Base-by-base conservation (phyloP, 2,888 invertebrate species). In the Serripes groenlandicus region DNA sequence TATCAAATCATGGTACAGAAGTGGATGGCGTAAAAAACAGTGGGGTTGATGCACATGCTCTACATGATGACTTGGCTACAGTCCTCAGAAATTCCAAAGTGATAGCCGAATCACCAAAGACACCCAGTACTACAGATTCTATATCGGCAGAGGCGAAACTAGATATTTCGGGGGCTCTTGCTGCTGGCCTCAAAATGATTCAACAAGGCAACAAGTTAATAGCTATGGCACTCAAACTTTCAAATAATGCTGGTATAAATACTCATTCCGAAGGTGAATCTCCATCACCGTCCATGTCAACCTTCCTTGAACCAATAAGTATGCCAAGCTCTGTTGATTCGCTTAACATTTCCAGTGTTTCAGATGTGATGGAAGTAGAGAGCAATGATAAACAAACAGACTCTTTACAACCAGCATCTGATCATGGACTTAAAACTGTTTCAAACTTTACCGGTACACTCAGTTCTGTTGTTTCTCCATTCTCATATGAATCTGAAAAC, bases 191-290 rank as follows among this genome's bases (percentile, higher is more conserved):
- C 3, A 64, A 37, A 35, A 64, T 64, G 64, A 64, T 64, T 21
- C 64, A 64, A 23, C 64, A 64, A 32, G 64, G 64, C 26, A 64
- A 64, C n/a, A 37, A 64, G 26, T 30, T 64, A n/a, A 64, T 64
- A 23, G 64, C 64, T 21, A 64, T 35, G 37, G 64, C 64, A 5
- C 37, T 64, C 3, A 64, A 64, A 30, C 64, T 64, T 37, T 64
- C 64, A 3, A 28, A 21, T 28, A 28, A 26, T 9, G n/a, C n/a
- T n/a, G 56, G 28, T 2, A n/a, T 26, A 15, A 56, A n/a, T 56
- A 21, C 49, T 21, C 15, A 49, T 49, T 49, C 21, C 15, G 28
- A 60, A 28, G 28, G 28, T 11, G 37, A 37, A n/a, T 7, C 21
- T 21, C n/a, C 11, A 5, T 18, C 18, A 21, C 3, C 32, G 11